Evolutionary conservation across 2,113 vertebrate species (phyloP).

Genomic region (Trematomus loennbergii): DNA sequence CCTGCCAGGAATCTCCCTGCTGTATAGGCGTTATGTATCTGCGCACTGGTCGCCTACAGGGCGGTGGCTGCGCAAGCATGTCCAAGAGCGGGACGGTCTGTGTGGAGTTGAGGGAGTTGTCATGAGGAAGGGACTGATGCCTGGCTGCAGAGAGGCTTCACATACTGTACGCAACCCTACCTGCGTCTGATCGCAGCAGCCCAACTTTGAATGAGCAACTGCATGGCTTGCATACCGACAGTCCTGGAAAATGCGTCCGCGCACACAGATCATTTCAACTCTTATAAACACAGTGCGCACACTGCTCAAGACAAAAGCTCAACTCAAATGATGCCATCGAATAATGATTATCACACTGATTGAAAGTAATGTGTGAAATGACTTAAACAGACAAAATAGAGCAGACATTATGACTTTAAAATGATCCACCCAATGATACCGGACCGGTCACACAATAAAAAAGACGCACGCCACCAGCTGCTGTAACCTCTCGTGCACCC

Average conservation of each 20-base stretch:
- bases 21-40: slow-evolving; percentile 29
- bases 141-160: slow-evolving; percentile 29
- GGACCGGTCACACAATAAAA: slow-evolving; percentile 20
- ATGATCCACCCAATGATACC: slow-evolving; percentile 29
- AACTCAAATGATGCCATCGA: slow-evolving; percentile 7
- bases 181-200: slow-evolving; percentile 25
- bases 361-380: slow-evolving; percentile 3
- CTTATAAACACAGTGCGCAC: slow-evolving; percentile 36
- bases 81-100: slow-evolving; percentile 67
- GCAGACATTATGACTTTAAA: not conserved
- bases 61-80: slow-evolving; percentile 78
- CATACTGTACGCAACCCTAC: slow-evolving; percentile 1
- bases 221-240: slow-evolving; percentile 10
- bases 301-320: slow-evolving; percentile 32
- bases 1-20: slow-evolving; percentile 14
- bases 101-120: slow-evolving; percentile 57
- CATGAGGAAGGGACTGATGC: slow-evolving; percentile 37
- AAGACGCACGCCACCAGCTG: slow-evolving; percentile 35
- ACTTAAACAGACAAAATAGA: not conserved
- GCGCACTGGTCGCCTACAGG: slow-evolving; percentile 70
- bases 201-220: slow-evolving; percentile 46
- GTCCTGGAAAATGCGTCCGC: slow-evolving; percentile 10
- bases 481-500: slow-evolving; percentile 44
- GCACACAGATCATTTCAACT: not conserved
- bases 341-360: slow-evolving; percentile 1